Percentiles rank a stretch among this genome's conserved stretches.
Evolutionary conservation across 2,888 invertebrate species (phyloP).

Genomic region (Polyploca ridens): DNA sequence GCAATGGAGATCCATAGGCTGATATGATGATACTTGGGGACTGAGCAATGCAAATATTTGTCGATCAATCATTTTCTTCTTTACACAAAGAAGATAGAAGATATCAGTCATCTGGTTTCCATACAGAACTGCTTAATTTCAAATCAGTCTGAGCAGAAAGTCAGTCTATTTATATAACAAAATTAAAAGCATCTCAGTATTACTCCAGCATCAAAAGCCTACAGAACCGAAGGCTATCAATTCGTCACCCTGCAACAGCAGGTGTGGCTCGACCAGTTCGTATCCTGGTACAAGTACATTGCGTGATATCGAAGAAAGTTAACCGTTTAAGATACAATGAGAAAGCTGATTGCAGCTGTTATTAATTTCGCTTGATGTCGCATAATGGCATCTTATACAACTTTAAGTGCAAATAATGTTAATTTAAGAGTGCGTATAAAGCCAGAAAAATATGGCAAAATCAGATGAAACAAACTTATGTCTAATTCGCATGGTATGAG

Average conservation of each 20-base stretch:
- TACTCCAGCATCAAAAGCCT: neutral
- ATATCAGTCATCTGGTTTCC: no score
- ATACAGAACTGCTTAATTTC: no score
- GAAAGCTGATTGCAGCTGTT: constrained; percentile 3
- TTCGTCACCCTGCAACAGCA: neutral
- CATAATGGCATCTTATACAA: neutral
- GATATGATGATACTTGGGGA: no score
- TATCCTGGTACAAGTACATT: neutral
- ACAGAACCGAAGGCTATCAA: neutral
- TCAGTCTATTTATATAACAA: neutral
- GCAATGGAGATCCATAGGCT: no score
- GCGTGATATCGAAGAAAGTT: constrained; percentile 4
- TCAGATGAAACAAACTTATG: no score
- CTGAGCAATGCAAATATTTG: no score
- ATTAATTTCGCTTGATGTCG: neutral
- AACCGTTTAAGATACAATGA: neutral
- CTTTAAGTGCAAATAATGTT: neutral
- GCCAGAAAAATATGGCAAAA: no score
- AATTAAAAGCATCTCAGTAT: neutral
- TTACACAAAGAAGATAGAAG: no score
- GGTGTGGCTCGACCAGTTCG: constrained; percentile 1
- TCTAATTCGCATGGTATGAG: no score
- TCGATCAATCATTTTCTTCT: no score
- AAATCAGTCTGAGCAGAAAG: no score
- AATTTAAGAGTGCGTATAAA: no score